phyloP scores from a whole-genome alignment of 1,140 invertebrate genomes.

The Anoplolepis gracilipes region DNA sequence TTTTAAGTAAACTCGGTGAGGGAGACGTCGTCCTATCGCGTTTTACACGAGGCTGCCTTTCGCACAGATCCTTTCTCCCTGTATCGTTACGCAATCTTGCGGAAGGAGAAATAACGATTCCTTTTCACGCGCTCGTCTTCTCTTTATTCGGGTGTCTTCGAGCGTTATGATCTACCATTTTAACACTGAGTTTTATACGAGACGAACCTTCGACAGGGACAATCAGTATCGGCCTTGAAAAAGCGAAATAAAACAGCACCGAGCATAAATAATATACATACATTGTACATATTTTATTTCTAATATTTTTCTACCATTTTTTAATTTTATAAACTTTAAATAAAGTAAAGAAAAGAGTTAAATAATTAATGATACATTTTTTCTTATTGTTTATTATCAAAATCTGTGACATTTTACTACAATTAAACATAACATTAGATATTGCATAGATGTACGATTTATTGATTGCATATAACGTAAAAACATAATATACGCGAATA shows the following conservation, averaged over 20 bases:
- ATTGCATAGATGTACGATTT: not conserved
- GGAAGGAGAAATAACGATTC: constrained; percentile 60
- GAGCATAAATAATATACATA: not conserved
- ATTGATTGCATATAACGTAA: not conserved
- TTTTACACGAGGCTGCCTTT: constrained; percentile 66
- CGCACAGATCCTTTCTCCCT: constrained; percentile 33
- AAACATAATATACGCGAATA: not conserved
- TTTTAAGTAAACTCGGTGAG: constrained; percentile 65
- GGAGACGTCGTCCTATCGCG: constrained; percentile 59
- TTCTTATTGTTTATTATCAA: not conserved
- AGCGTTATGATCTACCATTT: constrained; percentile 54
- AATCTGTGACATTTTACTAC: not conserved
- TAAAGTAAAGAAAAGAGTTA: not conserved
- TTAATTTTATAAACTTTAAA: not conserved
- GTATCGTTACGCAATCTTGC: constrained; percentile 60
- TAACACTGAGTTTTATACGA: constrained; percentile 48
- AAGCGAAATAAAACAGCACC: not conserved
- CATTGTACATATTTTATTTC: not conserved
- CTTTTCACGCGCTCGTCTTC: constrained; percentile 53
- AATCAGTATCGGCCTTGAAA: constrained; percentile 15
- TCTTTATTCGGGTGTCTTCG: constrained; percentile 35
- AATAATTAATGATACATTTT: not conserved
- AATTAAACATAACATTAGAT: not conserved
- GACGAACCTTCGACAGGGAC: constrained; percentile 22
- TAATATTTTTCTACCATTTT: not conserved